Conservation (phyloP, 2,113 vertebrate genomes). For the Tyrannus savana region DNA sequence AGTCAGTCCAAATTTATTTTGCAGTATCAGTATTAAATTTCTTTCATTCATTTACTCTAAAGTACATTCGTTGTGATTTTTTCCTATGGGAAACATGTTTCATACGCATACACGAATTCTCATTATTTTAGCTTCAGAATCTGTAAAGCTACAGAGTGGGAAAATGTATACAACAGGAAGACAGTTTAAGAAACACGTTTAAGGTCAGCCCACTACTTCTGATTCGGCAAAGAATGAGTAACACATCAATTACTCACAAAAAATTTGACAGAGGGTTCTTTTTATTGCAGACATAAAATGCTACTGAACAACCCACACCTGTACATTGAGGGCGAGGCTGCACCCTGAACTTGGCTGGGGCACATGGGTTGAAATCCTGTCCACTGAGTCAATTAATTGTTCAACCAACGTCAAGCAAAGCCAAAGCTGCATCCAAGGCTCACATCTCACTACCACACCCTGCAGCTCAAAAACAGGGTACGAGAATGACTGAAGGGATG, state of each 20-base stretch:
- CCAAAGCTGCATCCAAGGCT: neutral
- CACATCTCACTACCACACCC: neutral
- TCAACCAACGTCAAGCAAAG: neutral
- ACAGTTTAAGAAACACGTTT: neutral
- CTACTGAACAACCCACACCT: neutral
- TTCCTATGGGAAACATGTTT: neutral
- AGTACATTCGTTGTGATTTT: neutral
- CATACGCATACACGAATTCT: neutral
- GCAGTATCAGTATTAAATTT: constrained; percentile 49
- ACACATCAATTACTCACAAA: neutral
- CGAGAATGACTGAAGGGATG: neutral
- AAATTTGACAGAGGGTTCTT: neutral
- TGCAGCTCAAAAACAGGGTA: neutral
- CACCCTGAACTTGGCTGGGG: neutral
- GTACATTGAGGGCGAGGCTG: fast-evolving
- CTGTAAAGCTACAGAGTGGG: neutral
- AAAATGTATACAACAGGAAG: neutral
- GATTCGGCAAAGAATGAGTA: neutral
- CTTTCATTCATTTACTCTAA: constrained; percentile 5
- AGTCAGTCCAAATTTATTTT: constrained; percentile 36
- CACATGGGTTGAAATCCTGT: neutral
- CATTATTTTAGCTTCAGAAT: neutral
- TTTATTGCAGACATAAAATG: neutral
- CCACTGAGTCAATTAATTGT: neutral
- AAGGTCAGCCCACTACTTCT: neutral